A percentile compares a stretch with the other conserved stretches of the same genome.
These are phyloP conservation scores for Leptopterna dolabrata DNA, from an alignment of 2,888 invertebrate species.

Conservation along the genomic window DNA sequence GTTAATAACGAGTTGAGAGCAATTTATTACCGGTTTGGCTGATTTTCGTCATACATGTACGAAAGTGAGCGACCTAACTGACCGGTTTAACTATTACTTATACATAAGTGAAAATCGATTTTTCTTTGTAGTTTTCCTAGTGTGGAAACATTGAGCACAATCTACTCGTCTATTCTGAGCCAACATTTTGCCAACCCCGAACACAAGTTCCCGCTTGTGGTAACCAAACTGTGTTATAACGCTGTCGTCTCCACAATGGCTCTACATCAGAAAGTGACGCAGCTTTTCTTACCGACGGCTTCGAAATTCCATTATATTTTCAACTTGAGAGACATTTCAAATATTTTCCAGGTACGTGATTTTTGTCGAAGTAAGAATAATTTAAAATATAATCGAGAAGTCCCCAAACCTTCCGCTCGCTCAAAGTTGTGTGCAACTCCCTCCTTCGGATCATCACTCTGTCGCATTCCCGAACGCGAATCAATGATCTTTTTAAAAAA, in stretches of 20 bases:
- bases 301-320: conserved; percentile 97
- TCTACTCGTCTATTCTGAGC: conserved; percentile 88
- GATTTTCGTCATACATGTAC: too few species aligned
- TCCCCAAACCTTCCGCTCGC: neutral
- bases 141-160: conserved; percentile 83
- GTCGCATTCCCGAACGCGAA: too few species aligned
- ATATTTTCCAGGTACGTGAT: conserved; percentile 91
- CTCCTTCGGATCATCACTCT: too few species aligned
- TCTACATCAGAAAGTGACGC: conserved; percentile 86
- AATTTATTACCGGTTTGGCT: too few species aligned
- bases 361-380: too few species aligned
- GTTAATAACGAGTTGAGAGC: too few species aligned
- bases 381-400: neutral
- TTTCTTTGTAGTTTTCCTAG: conserved; percentile 74
- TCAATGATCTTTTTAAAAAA: too few species aligned
- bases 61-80: too few species aligned
- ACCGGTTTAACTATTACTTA: too few species aligned
- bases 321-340: conserved; percentile 93
- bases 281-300: conserved; percentile 93
- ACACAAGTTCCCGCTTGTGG: conserved; percentile 78
- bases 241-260: conserved; percentile 86
- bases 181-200: conserved; percentile 87
- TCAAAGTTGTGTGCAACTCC: too few species aligned
- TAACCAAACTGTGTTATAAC: conserved; percentile 76
- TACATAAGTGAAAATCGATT: too few species aligned